phyloP scores from a whole-genome alignment of 2,113 vertebrate genomes.

The Pelecanus crispus region DNA sequence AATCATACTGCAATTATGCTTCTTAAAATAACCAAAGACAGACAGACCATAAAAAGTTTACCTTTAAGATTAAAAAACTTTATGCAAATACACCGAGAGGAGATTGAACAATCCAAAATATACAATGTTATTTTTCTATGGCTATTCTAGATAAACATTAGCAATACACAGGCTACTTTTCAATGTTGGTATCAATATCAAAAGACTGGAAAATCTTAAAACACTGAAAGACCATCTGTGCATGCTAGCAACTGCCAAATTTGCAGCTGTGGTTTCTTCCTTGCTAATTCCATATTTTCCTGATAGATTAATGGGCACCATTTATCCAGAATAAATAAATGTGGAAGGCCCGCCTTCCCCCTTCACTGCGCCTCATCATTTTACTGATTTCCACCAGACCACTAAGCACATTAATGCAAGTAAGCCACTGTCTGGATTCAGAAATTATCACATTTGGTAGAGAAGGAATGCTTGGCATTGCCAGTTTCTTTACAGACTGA shows the following conservation, averaged over 20 bases:
- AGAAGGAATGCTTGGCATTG: not conserved
- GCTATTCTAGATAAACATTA: slow-evolving; percentile 41
- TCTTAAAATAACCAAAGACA: slow-evolving; percentile 14
- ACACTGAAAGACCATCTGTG: slow-evolving; percentile 55
- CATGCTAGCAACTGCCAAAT: slow-evolving; percentile 49
- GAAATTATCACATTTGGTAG: slow-evolving; percentile 24
- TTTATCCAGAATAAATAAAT: slow-evolving; percentile 63
- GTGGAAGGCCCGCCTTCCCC: not conserved
- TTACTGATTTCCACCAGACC: slow-evolving; percentile 33
- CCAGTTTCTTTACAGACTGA: slow-evolving; percentile 32
- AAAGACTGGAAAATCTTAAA: slow-evolving; percentile 65
- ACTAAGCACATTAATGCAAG: slow-evolving; percentile 39
- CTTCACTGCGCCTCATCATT: slow-evolving; percentile 11
- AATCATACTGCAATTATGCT: not conserved
- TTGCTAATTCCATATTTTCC: slow-evolving; percentile 65
- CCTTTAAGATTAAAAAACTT: not conserved
- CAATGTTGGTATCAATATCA: slow-evolving; percentile 68
- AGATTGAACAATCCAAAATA: slow-evolving; percentile 4
- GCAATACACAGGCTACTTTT: slow-evolving; percentile 18
- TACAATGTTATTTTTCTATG: slow-evolving; percentile 29
- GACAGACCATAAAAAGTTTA: not conserved
- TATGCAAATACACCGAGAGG: not conserved
- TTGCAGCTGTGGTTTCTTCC: slow-evolving; percentile 52
- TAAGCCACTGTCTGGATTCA: slow-evolving; percentile 33
- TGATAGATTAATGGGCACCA: slow-evolving; percentile 63